Conservation (phyloP, 2,888 invertebrate species). For the Tromatobia lineatoria region DNA sequence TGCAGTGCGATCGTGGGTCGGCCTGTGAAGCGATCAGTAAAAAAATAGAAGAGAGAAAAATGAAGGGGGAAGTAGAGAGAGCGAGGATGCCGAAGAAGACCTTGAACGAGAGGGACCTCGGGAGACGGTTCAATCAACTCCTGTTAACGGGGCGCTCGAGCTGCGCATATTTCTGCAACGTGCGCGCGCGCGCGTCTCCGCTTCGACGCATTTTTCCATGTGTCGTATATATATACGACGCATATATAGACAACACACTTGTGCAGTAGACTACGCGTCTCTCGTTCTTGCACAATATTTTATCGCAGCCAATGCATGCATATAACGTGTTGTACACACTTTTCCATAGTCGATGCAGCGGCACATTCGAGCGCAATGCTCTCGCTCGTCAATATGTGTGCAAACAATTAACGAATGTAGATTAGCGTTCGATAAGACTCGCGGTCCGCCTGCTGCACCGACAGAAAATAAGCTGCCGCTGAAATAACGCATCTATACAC, state of each 20-base stretch:
- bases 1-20: conserved; percentile 32
- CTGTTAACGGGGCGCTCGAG: conserved; percentile 72
- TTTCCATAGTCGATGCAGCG: conserved; percentile 23
- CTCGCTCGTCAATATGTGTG: conserved; percentile 60
- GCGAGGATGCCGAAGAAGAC: conserved; percentile 66
- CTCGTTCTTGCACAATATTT: conserved; percentile 56
- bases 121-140: conserved; percentile 80
- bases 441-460: conserved; percentile 12
- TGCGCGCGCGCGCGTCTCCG: conserved; percentile 2
- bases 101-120: conserved; percentile 76
- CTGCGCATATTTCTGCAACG: conserved; percentile 61
- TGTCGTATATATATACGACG: conserved; percentile 17
- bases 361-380: conserved; percentile 58
- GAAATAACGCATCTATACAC: conserved; percentile 8
- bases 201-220: conserved; percentile 47
- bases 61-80: not conserved
- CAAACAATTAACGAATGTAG: conserved; percentile 68
- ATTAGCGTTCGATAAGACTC: conserved; percentile 65
- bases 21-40: conserved; percentile 21
- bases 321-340: not conserved
- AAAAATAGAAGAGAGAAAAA: conserved; percentile 25
- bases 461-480: conserved; percentile 45
- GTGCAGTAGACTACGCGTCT: conserved; percentile 28
- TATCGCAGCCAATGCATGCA: conserved; percentile 32
- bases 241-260: not conserved